Conservation (phyloP, 2,797 vertebrate species). For the Emys orbicularis region DNA sequence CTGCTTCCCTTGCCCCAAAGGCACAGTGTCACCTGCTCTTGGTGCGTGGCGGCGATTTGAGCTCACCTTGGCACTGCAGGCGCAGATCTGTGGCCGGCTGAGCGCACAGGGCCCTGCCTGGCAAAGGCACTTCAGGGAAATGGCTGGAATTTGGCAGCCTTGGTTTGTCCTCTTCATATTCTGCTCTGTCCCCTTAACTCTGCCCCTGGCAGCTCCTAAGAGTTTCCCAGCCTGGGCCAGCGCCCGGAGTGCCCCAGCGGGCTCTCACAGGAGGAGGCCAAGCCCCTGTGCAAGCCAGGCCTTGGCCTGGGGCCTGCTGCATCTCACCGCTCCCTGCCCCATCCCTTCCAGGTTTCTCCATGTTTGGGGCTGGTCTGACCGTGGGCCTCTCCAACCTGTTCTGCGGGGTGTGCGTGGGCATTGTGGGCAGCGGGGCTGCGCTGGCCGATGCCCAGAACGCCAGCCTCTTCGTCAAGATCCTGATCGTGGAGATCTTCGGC, state of each 20-base stretch:
- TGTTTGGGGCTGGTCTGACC: slow-evolving; percentile 98
- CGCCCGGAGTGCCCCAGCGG: no score
- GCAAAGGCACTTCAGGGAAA: rapidly evolving
- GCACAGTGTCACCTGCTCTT: neutral
- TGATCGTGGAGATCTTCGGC: slow-evolving; percentile 99
- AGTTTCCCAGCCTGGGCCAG: neutral
- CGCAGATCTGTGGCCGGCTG: no score
- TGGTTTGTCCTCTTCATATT: neutral
- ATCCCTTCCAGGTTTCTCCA: slow-evolving; percentile 90
- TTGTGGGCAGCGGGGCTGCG: slow-evolving; percentile 97
- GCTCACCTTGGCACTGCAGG: rapidly evolving
- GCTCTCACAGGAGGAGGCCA: neutral
- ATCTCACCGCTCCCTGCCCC: neutral
- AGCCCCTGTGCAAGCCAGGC: neutral
- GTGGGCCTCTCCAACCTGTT: slow-evolving; percentile 99
- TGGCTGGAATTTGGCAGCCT: neutral
- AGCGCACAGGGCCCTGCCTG: neutral
- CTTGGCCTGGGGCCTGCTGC: neutral
- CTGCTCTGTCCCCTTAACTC: neutral
- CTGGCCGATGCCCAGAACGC: slow-evolving; percentile 97
- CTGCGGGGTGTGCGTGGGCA: slow-evolving; percentile 98
- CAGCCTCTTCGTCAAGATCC: slow-evolving; percentile 98
- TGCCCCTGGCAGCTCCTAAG: neutral
- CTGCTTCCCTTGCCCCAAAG: no score
- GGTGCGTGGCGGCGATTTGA: rapidly evolving